Evolutionary conservation across 1,140 invertebrate species (phyloP), one percentile per base, ranked within the genome.

Genomic region (Drosophila rhopaloa): DNA sequence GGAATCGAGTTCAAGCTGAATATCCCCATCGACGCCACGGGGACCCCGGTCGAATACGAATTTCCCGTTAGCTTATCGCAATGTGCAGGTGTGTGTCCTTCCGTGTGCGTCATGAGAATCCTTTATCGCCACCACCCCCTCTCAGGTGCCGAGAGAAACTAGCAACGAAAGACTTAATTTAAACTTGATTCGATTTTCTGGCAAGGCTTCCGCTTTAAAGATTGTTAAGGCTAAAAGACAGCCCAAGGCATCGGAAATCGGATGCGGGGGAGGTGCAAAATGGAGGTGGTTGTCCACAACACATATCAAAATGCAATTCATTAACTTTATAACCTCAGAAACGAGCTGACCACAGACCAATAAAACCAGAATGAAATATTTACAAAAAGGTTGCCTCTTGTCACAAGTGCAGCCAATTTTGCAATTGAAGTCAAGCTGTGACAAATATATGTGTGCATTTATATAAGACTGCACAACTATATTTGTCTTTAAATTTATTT

Each of bases 1-100:
- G 61, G 46, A 88, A 88, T 83, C 70, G 79, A 86, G 63, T 67
- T 89, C 47, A 78, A 72, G 11, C 75, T 76, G 76, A 63, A 68
- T 82, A 76, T 48, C 75, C 70, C 63, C 81, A 85, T 85, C 75
- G 65, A 56, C 41, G 44, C 32, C 38, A 37, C 51, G 62, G 41
- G 74, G 50, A 57, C 58, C 54, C 60, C 41, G 50, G 51, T 50
- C 37, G 44, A 57, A 58, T 71, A 38, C 9, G 53, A 57, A 48
- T 57, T 56, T 68, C 43, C n/a, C 43, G 37, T 19, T 13, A 19
- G 46, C 51, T 75, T 75, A 44, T 56, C 53, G 53, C 47, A 51
- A 47, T 44, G 32, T 40, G 70, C 70, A 74, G 72, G 46, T 75
- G 70, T 75, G 70, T 43, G 41, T 47, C 43, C 37, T 29, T 38